Conservation (phyloP, 2,113 vertebrate species). For the Ceratotherium simum region DNA sequence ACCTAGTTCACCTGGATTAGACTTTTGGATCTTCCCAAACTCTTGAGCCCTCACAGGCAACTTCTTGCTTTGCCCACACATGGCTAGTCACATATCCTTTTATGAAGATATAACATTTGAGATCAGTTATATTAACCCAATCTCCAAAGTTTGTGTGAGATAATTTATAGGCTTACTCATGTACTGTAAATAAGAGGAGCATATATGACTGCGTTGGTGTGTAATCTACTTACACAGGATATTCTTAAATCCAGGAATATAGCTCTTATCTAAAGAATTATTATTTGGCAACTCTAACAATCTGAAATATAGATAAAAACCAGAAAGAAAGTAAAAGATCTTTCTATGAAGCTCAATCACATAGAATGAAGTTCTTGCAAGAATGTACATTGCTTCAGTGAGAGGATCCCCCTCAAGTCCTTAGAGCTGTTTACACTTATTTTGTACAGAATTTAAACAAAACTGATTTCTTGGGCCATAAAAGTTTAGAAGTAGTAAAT, state of each 20-base stretch:
- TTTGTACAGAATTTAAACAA: constrained; percentile 17
- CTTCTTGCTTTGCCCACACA: neutral
- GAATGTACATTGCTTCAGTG: neutral
- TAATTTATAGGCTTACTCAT: neutral
- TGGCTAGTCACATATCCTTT: neutral
- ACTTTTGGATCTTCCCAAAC: neutral
- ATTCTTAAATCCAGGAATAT: neutral
- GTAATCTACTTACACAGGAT: neutral
- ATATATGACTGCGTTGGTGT: neutral
- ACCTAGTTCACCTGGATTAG: neutral
- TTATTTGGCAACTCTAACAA: neutral
- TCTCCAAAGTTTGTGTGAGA: neutral
- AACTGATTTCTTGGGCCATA: neutral
- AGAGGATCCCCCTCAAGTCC: neutral
- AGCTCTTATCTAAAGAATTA: neutral
- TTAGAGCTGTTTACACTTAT: neutral
- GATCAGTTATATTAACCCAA: neutral
- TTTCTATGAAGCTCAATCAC: neutral
- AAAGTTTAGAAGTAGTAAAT: neutral
- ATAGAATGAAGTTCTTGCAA: neutral
- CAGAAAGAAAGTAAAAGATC: neutral
- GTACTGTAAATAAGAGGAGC: neutral
- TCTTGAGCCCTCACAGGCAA: neutral
- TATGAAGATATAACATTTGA: constrained; percentile 1
- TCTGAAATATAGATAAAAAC: neutral